Evolutionary conservation across 2,888 invertebrate species (phyloP).

Genomic region (Zygaena filipendulae): DNA sequence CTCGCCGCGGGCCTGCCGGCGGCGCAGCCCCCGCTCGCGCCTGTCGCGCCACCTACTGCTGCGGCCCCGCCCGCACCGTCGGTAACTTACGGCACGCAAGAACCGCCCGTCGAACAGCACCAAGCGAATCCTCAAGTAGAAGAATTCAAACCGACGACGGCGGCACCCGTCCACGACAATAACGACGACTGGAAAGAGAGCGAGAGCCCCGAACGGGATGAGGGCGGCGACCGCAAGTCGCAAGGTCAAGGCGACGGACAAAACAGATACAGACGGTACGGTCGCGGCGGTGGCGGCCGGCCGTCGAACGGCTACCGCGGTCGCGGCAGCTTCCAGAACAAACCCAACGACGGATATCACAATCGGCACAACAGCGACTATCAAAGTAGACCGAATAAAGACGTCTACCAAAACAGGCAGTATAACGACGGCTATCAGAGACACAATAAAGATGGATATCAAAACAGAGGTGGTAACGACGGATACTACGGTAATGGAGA

Average conservation of each 20-base stretch:
- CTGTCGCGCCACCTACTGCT: conserved; percentile 23
- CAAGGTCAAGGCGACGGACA: conserved; percentile 56
- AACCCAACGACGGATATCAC: conserved; percentile 43
- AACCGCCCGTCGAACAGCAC: conserved; percentile 13
- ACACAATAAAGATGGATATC: conserved; percentile 38
- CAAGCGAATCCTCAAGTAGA: conserved; percentile 21
- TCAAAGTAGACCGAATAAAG: conserved; percentile 37
- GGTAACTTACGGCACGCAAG: conserved; percentile 18
- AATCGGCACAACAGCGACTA: conserved; percentile 36
- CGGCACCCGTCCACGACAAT: conserved; percentile 31
- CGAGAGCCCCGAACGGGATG: conserved; percentile 44
- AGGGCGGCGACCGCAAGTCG: conserved; percentile 35
- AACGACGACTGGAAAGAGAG: conserved; percentile 38
- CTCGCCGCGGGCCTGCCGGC: conserved; percentile 24
- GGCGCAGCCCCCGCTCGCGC: conserved; percentile 44
- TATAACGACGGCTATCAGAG: conserved; percentile 44
- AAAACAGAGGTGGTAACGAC: conserved; percentile 35
- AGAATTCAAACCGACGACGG: conserved; percentile 22
- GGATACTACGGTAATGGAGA: conserved; percentile 53
- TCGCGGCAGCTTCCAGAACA: conserved; percentile 40
- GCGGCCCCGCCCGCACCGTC: conserved; percentile 21
- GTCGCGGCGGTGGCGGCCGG: conserved; percentile 34
- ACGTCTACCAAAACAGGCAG: conserved; percentile 41
- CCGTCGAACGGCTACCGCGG: conserved; percentile 53
- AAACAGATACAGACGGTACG: conserved; percentile 41